These are phyloP conservation scores for Sarotherodon lohbergeri DNA, from an alignment of 2,113 vertebrate species.

Conservation along the genomic window DNA sequence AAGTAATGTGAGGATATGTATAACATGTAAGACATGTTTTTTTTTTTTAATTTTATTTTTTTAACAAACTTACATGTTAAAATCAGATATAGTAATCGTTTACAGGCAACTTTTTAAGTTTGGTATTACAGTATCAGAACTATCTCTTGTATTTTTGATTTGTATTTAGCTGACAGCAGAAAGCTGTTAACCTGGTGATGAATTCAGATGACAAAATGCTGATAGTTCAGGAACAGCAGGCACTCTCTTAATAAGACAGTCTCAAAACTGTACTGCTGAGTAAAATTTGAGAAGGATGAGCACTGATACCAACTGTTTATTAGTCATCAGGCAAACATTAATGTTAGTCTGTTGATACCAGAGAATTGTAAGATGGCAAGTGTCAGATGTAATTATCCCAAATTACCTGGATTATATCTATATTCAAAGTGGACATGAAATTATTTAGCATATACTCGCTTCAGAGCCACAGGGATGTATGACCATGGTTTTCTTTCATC, in stretches of 20 bases:
- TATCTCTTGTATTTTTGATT: background rate
- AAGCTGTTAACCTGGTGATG: background rate
- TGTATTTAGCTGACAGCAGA: background rate
- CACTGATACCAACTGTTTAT: background rate
- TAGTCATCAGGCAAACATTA: background rate
- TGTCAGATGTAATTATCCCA: background rate
- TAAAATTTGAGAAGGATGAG: background rate
- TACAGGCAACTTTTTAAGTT: background rate
- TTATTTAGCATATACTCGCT: background rate
- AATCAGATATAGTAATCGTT: background rate
- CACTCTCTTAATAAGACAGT: background rate
- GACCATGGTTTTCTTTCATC: background rate
- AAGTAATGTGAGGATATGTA: background rate
- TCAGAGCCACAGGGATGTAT: background rate
- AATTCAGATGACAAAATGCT: background rate
- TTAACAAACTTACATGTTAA: fast-evolving
- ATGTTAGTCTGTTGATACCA: background rate
- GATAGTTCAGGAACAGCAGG: background rate
- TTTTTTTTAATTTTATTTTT: background rate
- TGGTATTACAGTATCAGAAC: background rate
- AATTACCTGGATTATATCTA: background rate
- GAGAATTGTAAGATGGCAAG: fast-evolving
- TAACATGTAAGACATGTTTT: background rate
- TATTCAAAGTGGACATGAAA: background rate
- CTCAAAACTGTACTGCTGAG: background rate